phyloP scores from a whole-genome alignment of 1,140 invertebrate genomes.

The Rhopalosiphum padi region DNA sequence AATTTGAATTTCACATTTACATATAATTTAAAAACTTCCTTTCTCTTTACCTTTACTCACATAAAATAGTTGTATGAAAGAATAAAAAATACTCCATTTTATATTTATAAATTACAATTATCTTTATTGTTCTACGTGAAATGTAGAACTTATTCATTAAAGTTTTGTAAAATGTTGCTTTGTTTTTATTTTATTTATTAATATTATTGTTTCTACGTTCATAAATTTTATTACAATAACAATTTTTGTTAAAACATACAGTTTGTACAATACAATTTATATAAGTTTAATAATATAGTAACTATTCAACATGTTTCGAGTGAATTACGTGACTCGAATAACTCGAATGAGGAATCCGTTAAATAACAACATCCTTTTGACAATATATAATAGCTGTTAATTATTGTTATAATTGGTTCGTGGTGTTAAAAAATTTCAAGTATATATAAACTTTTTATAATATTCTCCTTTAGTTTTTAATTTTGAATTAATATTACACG shows the following conservation, averaged over 20 bases:
- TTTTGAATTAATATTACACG: background rate
- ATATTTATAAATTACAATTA: background rate
- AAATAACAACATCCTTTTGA: background rate
- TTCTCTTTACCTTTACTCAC: no score
- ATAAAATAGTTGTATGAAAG: background rate
- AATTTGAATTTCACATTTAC: background rate
- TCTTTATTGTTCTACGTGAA: background rate
- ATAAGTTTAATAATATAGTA: background rate
- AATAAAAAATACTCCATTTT: background rate
- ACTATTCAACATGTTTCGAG: background rate
- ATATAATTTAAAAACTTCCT: background rate
- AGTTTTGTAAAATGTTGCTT: background rate
- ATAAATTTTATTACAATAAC: background rate
- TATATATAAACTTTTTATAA: background rate
- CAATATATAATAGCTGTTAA: background rate
- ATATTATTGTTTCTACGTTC: background rate
- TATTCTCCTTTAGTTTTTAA: background rate
- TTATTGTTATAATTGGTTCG: background rate
- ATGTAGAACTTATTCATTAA: background rate
- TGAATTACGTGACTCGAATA: background rate
- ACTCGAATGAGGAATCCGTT: background rate
- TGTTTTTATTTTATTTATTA: background rate
- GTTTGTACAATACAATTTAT: background rate
- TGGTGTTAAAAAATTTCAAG: background rate
- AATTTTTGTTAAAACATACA: background rate